phyloP scores from a whole-genome alignment of 2,113 vertebrate genomes.

The Colossoma macropomum region DNA sequence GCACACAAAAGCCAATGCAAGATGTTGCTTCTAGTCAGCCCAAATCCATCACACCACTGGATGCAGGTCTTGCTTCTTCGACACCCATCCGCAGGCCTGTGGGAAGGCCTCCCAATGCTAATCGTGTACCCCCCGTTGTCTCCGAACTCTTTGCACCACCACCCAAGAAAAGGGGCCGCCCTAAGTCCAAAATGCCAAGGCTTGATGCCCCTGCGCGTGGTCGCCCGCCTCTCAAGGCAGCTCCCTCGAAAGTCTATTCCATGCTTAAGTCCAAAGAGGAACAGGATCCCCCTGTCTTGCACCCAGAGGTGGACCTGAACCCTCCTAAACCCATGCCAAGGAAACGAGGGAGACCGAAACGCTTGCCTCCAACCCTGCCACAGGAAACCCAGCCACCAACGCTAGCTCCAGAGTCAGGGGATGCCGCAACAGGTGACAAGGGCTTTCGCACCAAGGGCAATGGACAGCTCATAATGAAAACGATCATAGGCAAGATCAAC shows the following conservation, averaged over 20 bases:
- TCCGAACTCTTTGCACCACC: constrained; percentile 70
- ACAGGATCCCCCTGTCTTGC: constrained; percentile 93
- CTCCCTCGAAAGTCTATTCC: constrained; percentile 90
- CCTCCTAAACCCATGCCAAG: constrained; percentile 89
- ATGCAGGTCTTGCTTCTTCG: constrained; percentile 60
- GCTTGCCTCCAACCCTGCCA: constrained; percentile 85
- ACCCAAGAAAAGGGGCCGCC: constrained; percentile 87
- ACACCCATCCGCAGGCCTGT: constrained; percentile 75
- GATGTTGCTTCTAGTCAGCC: constrained; percentile 64
- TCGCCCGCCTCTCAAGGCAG: constrained; percentile 84
- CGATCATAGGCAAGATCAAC: constrained; percentile 97
- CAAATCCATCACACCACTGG: constrained; percentile 67
- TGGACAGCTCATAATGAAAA: constrained; percentile 94
- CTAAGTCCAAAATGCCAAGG: constrained; percentile 93
- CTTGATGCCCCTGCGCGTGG: constrained; percentile 85
- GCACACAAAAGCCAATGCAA: constrained; percentile 63
- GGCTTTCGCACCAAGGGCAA: constrained; percentile 88
- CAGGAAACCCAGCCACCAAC: constrained; percentile 80
- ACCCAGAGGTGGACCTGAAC: constrained; percentile 93
- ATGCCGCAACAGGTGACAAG: constrained; percentile 76
- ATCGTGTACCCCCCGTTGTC: constrained; percentile 62
- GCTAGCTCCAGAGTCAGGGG: constrained; percentile 82
- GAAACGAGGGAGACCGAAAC: constrained; percentile 93
- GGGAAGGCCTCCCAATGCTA: constrained; percentile 78
- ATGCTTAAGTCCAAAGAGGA: constrained; percentile 91